These are phyloP conservation scores for Toxotes lorentzi DNA, from an alignment of 2,797 vertebrate species.

Conservation along the genomic window DNA sequence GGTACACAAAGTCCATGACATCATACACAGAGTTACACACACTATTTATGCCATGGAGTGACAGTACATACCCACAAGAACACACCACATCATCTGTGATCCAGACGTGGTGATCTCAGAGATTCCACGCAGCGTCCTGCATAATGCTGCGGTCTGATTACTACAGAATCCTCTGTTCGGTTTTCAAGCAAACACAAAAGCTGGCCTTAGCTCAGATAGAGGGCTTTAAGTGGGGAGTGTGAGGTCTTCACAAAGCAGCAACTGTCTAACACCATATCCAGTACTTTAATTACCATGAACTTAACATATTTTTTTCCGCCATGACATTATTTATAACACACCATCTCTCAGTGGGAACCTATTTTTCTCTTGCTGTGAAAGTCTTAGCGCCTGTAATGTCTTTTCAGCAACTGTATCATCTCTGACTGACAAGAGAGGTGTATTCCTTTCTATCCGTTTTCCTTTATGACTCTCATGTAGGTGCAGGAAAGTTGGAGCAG, in stretches of 20 bases:
- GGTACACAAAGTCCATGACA: constrained; percentile 2
- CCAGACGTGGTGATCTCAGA: constrained; percentile 61
- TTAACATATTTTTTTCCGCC: constrained; percentile 21
- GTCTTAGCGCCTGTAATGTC: not conserved
- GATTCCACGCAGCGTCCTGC: constrained; percentile 54
- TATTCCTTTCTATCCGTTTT: not conserved
- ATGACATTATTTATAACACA: constrained; percentile 37
- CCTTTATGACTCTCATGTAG: not conserved
- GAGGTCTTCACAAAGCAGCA: constrained; percentile 57
- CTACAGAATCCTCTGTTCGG: constrained; percentile 58
- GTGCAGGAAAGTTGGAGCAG: constrained; percentile 33
- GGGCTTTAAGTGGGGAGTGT: constrained; percentile 14
- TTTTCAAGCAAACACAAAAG: constrained; percentile 62
- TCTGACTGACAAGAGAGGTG: not conserved
- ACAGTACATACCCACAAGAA: constrained; percentile 42
- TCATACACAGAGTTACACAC: constrained; percentile 17
- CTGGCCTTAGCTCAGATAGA: constrained; percentile 33
- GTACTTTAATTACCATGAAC: constrained; percentile 44
- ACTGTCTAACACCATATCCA: constrained; percentile 54
- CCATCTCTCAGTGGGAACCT: not conserved
- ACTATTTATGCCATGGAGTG: constrained; percentile 12
- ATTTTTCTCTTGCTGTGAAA: not conserved
- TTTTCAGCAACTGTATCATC: not conserved
- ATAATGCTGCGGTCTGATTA: constrained; percentile 41
- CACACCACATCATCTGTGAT: constrained; percentile 64